phyloP scores from a whole-genome alignment of 2,113 vertebrate genomes.

The Collichthys lucidus region DNA sequence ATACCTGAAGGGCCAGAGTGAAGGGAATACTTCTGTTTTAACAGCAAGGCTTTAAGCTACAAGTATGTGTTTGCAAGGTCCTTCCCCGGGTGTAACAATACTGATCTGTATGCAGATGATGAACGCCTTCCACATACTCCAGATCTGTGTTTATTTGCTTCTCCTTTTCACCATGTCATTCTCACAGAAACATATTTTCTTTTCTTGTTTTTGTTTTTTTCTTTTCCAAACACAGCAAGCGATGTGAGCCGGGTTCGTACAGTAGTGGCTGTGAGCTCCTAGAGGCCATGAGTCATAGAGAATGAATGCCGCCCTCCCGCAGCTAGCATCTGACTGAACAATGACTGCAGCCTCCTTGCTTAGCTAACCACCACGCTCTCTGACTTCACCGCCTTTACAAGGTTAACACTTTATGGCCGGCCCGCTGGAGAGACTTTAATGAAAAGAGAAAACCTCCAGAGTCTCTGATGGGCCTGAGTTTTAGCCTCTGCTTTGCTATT shows the following conservation, averaged over 20 bases:
- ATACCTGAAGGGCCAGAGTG: not conserved
- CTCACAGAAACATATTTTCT: constrained; percentile 3
- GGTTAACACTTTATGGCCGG: constrained; percentile 55
- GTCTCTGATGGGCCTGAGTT: constrained; percentile 22
- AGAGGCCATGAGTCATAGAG: constrained; percentile 68
- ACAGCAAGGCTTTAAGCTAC: not conserved
- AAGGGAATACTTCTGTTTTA: not conserved
- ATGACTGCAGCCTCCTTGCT: constrained; percentile 55
- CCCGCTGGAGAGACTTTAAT: constrained; percentile 48
- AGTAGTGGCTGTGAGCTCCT: constrained; percentile 39
- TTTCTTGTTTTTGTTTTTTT: not conserved
- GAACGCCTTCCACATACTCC: not conserved
- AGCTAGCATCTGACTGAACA: constrained; percentile 68
- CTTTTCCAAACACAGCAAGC: not conserved
- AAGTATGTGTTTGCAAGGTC: not conserved
- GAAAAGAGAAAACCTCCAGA: constrained; percentile 56
- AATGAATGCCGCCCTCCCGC: constrained; percentile 66
- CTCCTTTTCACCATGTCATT: not conserved
- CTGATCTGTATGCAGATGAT: constrained; percentile 10
- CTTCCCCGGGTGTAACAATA: not conserved
- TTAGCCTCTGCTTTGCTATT: constrained; percentile 14
- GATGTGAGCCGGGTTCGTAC: constrained; percentile 15
- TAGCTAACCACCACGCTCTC: constrained; percentile 58
- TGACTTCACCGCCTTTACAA: constrained; percentile 66
- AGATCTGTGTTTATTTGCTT: constrained; percentile 24